Conservation (phyloP, 2,797 vertebrate species). For the Tragopan temminckii region DNA sequence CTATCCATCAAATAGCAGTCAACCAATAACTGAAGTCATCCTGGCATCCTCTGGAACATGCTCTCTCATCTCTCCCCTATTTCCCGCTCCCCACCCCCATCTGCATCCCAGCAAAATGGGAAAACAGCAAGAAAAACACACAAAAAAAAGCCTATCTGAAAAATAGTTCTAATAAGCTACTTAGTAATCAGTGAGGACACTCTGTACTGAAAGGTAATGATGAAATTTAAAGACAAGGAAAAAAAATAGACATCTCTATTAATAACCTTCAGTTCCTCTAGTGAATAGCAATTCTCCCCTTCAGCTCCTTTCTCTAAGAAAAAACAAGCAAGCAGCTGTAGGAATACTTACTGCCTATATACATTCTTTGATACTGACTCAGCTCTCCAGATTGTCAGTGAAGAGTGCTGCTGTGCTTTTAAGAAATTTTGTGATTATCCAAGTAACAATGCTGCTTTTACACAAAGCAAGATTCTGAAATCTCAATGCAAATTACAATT, state of each 20-base stretch:
- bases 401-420: conserved; percentile 19
- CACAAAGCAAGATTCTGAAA: conserved; percentile 10
- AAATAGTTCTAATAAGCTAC: conserved; percentile 32
- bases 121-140: conserved; percentile 39
- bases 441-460: conserved; percentile 9
- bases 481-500: background rate
- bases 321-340: conserved; percentile 34
- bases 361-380: conserved; percentile 14
- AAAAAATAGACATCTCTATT: background rate
- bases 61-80: conserved; percentile 49
- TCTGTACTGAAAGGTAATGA: conserved; percentile 8
- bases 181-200: conserved; percentile 6
- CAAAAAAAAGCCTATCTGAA: conserved; percentile 26
- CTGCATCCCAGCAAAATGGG: conserved; percentile 35
- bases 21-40: conserved; percentile 83
- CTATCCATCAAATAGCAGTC: conserved; percentile 74
- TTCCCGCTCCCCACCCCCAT: conserved; percentile 65
- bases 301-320: background rate
- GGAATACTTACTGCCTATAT: background rate
- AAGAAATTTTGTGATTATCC: conserved; percentile 21
- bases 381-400: background rate
- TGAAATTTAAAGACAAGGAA: conserved; percentile 7
- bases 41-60: conserved; percentile 78
- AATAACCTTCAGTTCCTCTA: conserved; percentile 33
- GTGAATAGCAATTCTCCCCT: conserved; percentile 11